Evolutionary conservation across 2,888 invertebrate species (phyloP), one percentile per base, ranked within the genome.

Genomic region (Eilema caniola): DNA sequence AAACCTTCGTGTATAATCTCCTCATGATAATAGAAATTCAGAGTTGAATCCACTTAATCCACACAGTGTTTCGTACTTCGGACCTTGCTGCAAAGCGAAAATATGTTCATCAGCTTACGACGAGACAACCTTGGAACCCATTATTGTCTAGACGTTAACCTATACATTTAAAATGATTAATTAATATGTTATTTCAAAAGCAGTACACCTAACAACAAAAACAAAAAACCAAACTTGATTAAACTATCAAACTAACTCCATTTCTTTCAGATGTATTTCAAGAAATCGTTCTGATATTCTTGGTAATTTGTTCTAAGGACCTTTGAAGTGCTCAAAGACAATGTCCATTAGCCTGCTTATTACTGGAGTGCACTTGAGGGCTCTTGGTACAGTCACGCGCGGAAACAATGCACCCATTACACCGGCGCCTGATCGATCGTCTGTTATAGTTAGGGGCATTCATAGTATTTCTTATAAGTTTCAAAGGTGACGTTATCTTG

Each of bases 301-400:
- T 28, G 8, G 14, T 67, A 31, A 67, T 31, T 28, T 16, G 53
- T 24, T 37, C n/a, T 47, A 10, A 41, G 28, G 37, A 60, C 14
- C 59, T 61, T 37, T 62, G 8, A 28, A 62, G 60, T 66, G 20
- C 64, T 57, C 57, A 57, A 68, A 67, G 74, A 81, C 81, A 71
- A 61, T 72, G 69, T 72, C 71, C 72, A 80, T 62, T 75, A 73
- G 70, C 62, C 28, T 33, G 62, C 78, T 80, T 72, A 78, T 80
- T 74, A 78, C 78, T 80, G 75, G 64, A 82, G 65, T 80, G 78
- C 72, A 11, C 64, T 78, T 74, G 69, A 81, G 57, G 78, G 74
- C 70, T 69, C 64, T 67, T 28, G 37, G 59, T 23, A 23, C 25
- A 47, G 71, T 72, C 78, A 83, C 83, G 83, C 76, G 71, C 47